Evolutionary conservation across 2,888 invertebrate genomes (phyloP).

Genomic region (Heliothis peltigera): DNA sequence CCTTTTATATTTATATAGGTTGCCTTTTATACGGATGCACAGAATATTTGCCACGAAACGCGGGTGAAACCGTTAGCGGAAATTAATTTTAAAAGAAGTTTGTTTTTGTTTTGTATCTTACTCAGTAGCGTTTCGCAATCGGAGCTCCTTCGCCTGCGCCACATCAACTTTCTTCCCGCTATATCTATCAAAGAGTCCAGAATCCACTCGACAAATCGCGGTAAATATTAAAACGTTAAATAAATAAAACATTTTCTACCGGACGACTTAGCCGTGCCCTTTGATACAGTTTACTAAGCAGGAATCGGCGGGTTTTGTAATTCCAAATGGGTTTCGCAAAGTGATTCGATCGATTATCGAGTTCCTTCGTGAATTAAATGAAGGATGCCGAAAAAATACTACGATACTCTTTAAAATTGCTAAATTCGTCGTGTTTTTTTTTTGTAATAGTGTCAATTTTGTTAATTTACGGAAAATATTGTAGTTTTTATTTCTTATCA

Average conservation of each 20-base stretch:
- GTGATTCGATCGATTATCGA: conserved; percentile 38
- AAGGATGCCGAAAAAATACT: conserved; percentile 54
- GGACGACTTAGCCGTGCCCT: conserved; percentile 41
- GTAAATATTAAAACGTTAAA: conserved; percentile 66
- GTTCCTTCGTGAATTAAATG: conserved; percentile 46
- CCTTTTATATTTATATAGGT: no score
- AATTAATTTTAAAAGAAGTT: no score
- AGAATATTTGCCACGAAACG: no score
- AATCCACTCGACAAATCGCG: conserved; percentile 61
- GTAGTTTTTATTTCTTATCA: neutral
- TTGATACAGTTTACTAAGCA: conserved; percentile 57
- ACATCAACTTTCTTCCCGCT: conserved; percentile 74
- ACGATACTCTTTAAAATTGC: conserved; percentile 29
- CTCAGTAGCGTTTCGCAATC: conserved; percentile 68
- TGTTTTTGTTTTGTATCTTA: no score
- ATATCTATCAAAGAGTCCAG: conserved; percentile 72
- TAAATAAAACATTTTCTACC: conserved; percentile 68
- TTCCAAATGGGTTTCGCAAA: conserved; percentile 55
- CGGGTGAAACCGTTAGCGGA: no score
- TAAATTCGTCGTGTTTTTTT: conserved; percentile 39
- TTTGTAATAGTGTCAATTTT: neutral
- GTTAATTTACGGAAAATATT: neutral
- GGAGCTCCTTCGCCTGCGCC: conserved; percentile 64
- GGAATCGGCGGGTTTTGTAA: conserved; percentile 50
- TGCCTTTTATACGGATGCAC: no score